Conservation (phyloP, 2,888 invertebrate genomes). For the Fissipunctia ypsillon region DNA sequence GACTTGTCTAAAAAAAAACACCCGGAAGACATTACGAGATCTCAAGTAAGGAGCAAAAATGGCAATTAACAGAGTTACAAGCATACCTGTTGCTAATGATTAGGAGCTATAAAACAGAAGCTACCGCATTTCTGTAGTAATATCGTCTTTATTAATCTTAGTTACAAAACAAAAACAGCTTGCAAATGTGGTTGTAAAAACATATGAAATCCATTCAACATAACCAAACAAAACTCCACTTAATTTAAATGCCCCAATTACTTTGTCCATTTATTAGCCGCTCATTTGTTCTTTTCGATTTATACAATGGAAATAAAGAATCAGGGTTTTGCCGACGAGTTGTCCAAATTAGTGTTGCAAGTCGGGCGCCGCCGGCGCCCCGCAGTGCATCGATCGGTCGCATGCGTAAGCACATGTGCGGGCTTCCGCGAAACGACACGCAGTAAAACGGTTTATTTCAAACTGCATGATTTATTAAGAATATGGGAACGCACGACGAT, state of each 20-base stretch:
- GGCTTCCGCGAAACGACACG: constrained; percentile 74
- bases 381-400: constrained; percentile 46
- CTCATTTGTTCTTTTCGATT: constrained; percentile 44
- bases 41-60: constrained; percentile 31
- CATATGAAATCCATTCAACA: constrained; percentile 6
- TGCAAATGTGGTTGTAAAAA: constrained; percentile 14
- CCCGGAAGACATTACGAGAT: constrained; percentile 36
- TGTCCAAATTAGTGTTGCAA: constrained; percentile 64
- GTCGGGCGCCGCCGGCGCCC: constrained; percentile 55
- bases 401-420: constrained; percentile 67
- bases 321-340: constrained; percentile 48
- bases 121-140: constrained; percentile 22
- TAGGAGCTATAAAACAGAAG: constrained; percentile 21
- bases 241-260: constrained; percentile 52
- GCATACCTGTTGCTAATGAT: constrained; percentile 23
- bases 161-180: constrained; percentile 8
- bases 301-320: constrained; percentile 51
- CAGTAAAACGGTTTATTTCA: constrained; percentile 72
- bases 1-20: constrained; percentile 4
- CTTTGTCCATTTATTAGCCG: constrained; percentile 46
- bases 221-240: constrained; percentile 27
- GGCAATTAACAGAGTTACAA: constrained; percentile 38
- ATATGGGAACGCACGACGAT: constrained; percentile 20
- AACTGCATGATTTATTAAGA: constrained; percentile 70
- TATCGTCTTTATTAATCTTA: constrained; percentile 8